phyloP scores from a whole-genome alignment of 2,113 vertebrate species.

The Trematomus loennbergii region DNA sequence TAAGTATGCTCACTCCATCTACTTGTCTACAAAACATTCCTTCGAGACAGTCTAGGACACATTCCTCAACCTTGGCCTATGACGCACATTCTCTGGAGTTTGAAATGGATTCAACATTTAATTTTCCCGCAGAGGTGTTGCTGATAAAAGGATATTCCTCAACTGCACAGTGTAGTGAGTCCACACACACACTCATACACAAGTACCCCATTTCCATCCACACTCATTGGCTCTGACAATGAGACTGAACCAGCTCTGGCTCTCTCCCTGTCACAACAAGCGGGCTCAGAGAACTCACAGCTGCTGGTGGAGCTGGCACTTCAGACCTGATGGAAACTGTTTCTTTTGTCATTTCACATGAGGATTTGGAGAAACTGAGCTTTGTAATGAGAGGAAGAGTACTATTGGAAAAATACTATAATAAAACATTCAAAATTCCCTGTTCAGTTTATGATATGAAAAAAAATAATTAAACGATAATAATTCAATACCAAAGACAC shows the following conservation, averaged over 20 bases:
- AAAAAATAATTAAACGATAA: not conserved
- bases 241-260: slow-evolving; percentile 26
- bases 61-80: slow-evolving; percentile 61
- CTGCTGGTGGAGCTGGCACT: slow-evolving; percentile 57
- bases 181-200: slow-evolving; percentile 11
- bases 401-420: slow-evolving; percentile 18
- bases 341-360: slow-evolving; percentile 41
- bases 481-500: slow-evolving; percentile 23
- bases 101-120: slow-evolving; percentile 51
- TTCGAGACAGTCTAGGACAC: slow-evolving; percentile 42
- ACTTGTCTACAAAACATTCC: slow-evolving; percentile 58
- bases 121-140: slow-evolving; percentile 19
- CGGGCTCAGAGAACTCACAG: slow-evolving; percentile 37
- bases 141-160: slow-evolving; percentile 35
- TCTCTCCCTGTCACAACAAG: slow-evolving; percentile 61
- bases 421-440: slow-evolving; percentile 31
- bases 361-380: slow-evolving; percentile 19
- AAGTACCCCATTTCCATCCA: slow-evolving; percentile 34
- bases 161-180: slow-evolving; percentile 10
- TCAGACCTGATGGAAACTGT: slow-evolving; percentile 15
- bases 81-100: slow-evolving; percentile 52
- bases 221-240: slow-evolving; percentile 49
- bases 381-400: slow-evolving; percentile 10
- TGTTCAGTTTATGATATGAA: slow-evolving; percentile 6
- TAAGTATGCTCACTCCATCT: slow-evolving; percentile 44